Evolutionary conservation across 2,797 vertebrate genomes (phyloP), one percentile per base, ranked within the genome.

Genomic region (Molossus molossus): DNA sequence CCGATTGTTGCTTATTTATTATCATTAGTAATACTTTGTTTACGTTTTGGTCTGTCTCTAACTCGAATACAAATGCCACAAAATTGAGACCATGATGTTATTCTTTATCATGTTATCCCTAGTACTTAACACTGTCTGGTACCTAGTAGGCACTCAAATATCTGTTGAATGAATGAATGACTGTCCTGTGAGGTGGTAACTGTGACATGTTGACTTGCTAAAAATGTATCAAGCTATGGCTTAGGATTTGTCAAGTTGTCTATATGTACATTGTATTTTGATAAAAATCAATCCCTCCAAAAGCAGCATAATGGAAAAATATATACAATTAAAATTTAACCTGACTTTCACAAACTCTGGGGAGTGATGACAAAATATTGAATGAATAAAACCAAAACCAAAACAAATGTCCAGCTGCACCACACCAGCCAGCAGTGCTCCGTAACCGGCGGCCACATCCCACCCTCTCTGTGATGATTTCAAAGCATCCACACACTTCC

Each of bases 161-260:
- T 40, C 57, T 40, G 4, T 58, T 40, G 27, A 75, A 29, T 62
- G 40, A 83, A 67, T 65, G 23, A 65, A 50, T 65, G 20, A 25
- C 20, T 79, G 2, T 84, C 86, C 9, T 18, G 5, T 27, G 73
- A 83, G 45, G 21, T 33, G n/a, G 17, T 27, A 53, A 80, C 9
- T 23, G 33, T 9, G 55, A 75, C 60, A 80, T 75, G 29, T 20
- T 62, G 13, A 69, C 27, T 70, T 62, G 65, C 5, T 79, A 18
- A 90, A 65, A 83, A 57, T 6, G 37, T 62, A 92, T 9, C 37
- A 79, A 50, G 21, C 9, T 79, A 3, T 87, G 14, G 29, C 3
- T 58, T 88, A 64, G 55, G n/a, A 82, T 77, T 91, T 87, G 45
- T 80, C 9, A 88, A 27, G 15, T 60, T 92, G 88, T 55, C n/a